Base-by-base conservation (phyloP, 1,140 invertebrate genomes). In the Lepidotrigona ventralis region DNA sequence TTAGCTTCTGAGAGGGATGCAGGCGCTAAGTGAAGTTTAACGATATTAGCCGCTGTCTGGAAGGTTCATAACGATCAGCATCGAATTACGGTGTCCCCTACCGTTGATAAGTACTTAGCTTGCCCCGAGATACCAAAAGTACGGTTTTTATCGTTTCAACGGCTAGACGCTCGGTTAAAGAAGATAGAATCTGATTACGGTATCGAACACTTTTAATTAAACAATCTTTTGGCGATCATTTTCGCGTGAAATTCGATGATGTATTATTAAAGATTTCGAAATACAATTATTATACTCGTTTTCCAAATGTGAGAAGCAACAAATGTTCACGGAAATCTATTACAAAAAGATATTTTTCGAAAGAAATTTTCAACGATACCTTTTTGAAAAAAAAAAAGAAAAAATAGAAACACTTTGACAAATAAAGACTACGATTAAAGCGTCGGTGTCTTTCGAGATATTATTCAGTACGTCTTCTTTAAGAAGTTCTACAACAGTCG, bases 41-140 rank as follows among this genome's bases (percentile, higher is more conserved):
- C 85, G 85, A 88, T 82, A 83, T 92, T 92, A 92, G 88, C 81
- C 85, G 82, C 88, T 90, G 90, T 91, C 90, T 91, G 89, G 89
- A 88, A 88, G 90, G 88, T 91, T 91, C 87, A 87, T 88, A 91
- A 91, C 90, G 90, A 90, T 88, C 88, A 88, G 85, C 87, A 88
- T 90, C 86, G 82, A 91, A 91, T 91, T 91, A 90, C 86, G 81
- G 78, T 79, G 78, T 86, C 86, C 85, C 86, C 88, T 85, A 64
- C 51, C 73, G 51, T 81, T 87, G 88, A 90, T 88, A 85, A 90
- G 86, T 88, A 89, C 83, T 84, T 72, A 88, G 84, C 85, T 89
- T 87, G 86, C 74, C 86, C 85, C 85, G 75, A 85, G 68, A 69
- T 85, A 86, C 73, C 85, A 69, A 91, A 90, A 90, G 86, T 86